Percentiles rank a stretch among this genome's conserved stretches.
Evolutionary conservation across 1,140 invertebrate genomes (phyloP).

Genomic region (Drosophila athabasca): DNA sequence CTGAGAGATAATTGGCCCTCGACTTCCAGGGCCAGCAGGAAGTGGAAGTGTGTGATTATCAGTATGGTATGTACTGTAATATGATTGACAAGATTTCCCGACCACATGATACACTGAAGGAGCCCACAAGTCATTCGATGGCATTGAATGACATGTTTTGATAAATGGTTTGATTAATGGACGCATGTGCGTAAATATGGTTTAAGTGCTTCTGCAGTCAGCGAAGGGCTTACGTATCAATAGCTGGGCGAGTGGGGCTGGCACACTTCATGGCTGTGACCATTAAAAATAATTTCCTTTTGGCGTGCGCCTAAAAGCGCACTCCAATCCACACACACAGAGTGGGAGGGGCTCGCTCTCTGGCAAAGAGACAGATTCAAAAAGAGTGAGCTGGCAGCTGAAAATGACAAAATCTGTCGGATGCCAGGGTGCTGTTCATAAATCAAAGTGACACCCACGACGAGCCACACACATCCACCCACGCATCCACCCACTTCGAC

Average conservation of each 20-base stretch:
- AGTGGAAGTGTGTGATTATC: slow-evolving; percentile 31
- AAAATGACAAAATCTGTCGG: slow-evolving; percentile 64
- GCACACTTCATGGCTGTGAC: slow-evolving; percentile 50
- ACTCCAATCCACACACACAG: slow-evolving; percentile 23
- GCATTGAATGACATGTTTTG: slow-evolving; percentile 67
- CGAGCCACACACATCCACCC: slow-evolving; percentile 2
- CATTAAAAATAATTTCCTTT: slow-evolving; percentile 74
- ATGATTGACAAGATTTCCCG: slow-evolving; percentile 2
- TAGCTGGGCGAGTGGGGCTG: slow-evolving; percentile 4
- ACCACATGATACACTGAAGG: slow-evolving; percentile 11
- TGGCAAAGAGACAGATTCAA: slow-evolving; percentile 3
- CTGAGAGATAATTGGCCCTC: slow-evolving; percentile 31
- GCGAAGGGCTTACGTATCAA: slow-evolving; percentile 55
- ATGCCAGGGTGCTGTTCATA: slow-evolving; percentile 65
- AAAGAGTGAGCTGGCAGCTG: slow-evolving; percentile 19
- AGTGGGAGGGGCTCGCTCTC: slow-evolving; percentile 8
- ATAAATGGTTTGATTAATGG: slow-evolving; percentile 82
- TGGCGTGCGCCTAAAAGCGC: slow-evolving; percentile 48
- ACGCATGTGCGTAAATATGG: slow-evolving; percentile 70
- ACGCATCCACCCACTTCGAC: not conserved
- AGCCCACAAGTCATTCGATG: slow-evolving; percentile 30
- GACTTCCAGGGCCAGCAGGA: not conserved
- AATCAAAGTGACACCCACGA: slow-evolving; percentile 65
- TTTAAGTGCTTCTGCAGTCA: slow-evolving; percentile 64
- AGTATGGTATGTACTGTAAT: not conserved